Evolutionary conservation across 2,797 vertebrate species (phyloP).

Genomic region (Galaxias olidus): DNA sequence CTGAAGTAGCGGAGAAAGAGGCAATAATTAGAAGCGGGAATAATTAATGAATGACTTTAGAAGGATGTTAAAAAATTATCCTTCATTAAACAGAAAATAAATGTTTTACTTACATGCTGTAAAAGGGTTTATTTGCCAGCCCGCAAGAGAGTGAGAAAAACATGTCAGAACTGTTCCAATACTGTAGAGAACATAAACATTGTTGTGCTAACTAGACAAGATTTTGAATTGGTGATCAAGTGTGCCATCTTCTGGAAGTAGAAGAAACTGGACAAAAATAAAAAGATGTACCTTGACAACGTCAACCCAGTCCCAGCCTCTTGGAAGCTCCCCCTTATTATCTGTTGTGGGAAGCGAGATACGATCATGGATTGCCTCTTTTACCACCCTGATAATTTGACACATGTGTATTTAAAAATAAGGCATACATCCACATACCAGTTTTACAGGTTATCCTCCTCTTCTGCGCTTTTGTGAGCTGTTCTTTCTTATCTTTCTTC

Average conservation of each 20-base stretch:
- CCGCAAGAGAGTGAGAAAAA: background rate
- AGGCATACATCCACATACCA: slow-evolving; percentile 66
- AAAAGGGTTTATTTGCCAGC: background rate
- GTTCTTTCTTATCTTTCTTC: slow-evolving; percentile 96
- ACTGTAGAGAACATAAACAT: background rate
- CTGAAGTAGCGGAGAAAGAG: slow-evolving; percentile 73
- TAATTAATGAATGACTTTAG: too few species aligned
- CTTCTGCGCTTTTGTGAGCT: slow-evolving; percentile 96
- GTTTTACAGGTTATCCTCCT: slow-evolving; percentile 89
- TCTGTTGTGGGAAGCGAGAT: slow-evolving; percentile 66
- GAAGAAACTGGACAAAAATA: background rate
- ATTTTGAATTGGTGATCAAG: background rate
- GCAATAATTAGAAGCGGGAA: background rate
- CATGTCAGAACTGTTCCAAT: background rate
- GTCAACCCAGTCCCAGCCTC: slow-evolving; percentile 98
- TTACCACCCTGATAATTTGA: background rate
- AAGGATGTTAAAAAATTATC: too few species aligned
- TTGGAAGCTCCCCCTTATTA: slow-evolving; percentile 92
- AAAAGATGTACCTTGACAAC: slow-evolving; percentile 86
- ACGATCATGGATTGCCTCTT: slow-evolving; percentile 5
- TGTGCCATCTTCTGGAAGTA: slow-evolving; percentile 22
- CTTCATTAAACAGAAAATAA: too few species aligned
- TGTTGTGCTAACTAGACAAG: background rate
- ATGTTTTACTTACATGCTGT: slow-evolving; percentile 72
- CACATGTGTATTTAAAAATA: background rate